Evolutionary conservation across 2,888 invertebrate species (phyloP), one percentile per base, ranked within the genome.

Genomic region (Polyommatus iphigenia): DNA sequence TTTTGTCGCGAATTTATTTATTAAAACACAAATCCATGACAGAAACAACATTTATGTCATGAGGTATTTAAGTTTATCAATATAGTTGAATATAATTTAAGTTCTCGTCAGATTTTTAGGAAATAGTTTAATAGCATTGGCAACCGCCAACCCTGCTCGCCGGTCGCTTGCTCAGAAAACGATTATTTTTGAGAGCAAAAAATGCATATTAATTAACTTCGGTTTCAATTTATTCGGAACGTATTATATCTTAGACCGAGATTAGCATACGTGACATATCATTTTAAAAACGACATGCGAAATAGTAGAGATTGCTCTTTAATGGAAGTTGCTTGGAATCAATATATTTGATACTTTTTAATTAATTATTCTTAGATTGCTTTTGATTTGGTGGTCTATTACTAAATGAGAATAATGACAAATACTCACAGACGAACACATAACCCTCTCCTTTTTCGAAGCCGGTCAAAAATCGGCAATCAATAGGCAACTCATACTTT

Each of bases 111-210:
- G 10, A 54, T 54, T 5, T 18, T 4, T 18, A 54, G 18, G 18
- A 1, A 15, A 15, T 15, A 15, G 50, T 0, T 50, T 5, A n/a
- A n/a, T n/a, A 50, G 18, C 18, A 54, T 54, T 18, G 54, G 18
- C 54, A 54, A 18, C 54, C 54, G 54, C 5, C 54, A 54, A 18
- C 54, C 54, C 54, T 54, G 18, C 5, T 54, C 54, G 18, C 54
- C 18, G 10, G 46, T 46, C 90, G 88, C 88, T 89, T 89, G 90
- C 86, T 87, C 88, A 88, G 87, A 89, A 89, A 88, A 90, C 89
- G 87, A 86, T 87, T 62, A 24, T 87, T 86, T 82, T 81, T 77
- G 80, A 82, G 81, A 81, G 79, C 77, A 80, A 83, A 82, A 83
- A 81, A 81, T 81, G 80, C 81, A 81, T 81, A 81, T 80, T 82